phyloP scores from a whole-genome alignment of 1,140 invertebrate genomes.

The Temnothorax longispinosus region DNA sequence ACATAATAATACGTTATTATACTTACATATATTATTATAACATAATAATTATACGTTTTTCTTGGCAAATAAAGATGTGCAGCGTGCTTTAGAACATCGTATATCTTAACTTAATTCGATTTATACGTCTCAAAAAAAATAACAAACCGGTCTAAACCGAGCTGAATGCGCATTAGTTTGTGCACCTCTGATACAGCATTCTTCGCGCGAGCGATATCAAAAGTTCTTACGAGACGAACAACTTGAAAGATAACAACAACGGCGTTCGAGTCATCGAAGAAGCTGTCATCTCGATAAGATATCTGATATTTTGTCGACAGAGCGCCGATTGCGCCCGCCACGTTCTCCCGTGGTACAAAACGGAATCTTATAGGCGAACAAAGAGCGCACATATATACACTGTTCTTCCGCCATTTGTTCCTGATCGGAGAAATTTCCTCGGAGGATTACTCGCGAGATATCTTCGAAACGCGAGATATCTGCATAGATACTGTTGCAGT shows the following conservation, averaged over 20 bases:
- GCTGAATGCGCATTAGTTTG: constrained; percentile 42
- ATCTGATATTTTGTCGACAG: constrained; percentile 47
- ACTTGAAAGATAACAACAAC: background rate
- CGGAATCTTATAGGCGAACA: background rate
- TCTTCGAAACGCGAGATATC: constrained; percentile 8
- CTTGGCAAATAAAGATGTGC: background rate
- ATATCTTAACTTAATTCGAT: constrained; percentile 62
- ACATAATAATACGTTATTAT: background rate
- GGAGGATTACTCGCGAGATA: constrained; percentile 30
- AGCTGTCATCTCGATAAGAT: constrained; percentile 31
- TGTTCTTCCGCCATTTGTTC: constrained; percentile 25
- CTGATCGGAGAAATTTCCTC: constrained; percentile 39
- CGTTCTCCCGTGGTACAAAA: constrained; percentile 29
- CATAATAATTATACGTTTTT: background rate
- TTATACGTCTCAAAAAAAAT: constrained; percentile 42
- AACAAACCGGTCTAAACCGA: constrained; percentile 31
- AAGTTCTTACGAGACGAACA: constrained; percentile 41
- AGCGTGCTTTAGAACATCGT: constrained; percentile 1
- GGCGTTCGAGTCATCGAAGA: background rate
- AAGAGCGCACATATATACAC: background rate
- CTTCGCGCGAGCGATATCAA: constrained; percentile 57
- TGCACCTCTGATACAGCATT: constrained; percentile 42
- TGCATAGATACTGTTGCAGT: background rate
- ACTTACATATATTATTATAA: background rate
- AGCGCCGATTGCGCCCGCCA: constrained; percentile 50